phyloP scores from a whole-genome alignment of 2,797 vertebrate species.

The Peromyscus aztecus region DNA sequence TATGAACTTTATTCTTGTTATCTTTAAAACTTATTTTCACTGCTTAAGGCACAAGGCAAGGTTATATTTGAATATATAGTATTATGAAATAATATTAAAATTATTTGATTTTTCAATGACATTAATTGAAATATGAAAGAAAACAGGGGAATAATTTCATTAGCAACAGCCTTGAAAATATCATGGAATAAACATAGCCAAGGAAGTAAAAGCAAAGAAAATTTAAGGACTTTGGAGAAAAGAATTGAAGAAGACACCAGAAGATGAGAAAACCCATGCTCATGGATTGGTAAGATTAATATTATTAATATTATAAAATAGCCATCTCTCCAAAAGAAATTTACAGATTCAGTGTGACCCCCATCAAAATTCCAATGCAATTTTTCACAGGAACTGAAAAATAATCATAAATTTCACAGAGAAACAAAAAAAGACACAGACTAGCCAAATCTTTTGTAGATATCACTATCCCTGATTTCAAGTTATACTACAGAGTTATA shows the following conservation, averaged over 20 bases:
- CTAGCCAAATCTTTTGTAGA: not conserved
- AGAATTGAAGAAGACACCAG: not conserved
- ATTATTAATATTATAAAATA: not conserved
- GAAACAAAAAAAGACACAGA: not conserved
- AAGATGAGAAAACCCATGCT: not conserved
- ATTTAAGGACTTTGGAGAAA: not conserved
- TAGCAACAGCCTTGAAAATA: not conserved
- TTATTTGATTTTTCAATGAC: not conserved
- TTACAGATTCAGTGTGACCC: not conserved
- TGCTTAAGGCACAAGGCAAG: not conserved
- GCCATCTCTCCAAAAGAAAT: not conserved
- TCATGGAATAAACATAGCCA: not conserved
- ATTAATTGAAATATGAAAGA: not conserved
- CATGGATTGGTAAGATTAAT: not conserved
- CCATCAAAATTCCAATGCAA: not conserved
- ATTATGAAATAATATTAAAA: not conserved
- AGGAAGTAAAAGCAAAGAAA: not conserved
- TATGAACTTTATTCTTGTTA: not conserved
- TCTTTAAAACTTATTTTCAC: slow-evolving; percentile 47
- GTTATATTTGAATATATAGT: not conserved
- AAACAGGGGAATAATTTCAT: not conserved
- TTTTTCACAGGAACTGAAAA: not conserved
- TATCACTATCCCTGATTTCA: not conserved
- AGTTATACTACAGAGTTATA: not conserved
- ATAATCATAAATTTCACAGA: not conserved